Base-by-base conservation (phyloP, 1,140 invertebrate genomes). In the Calycopis cecrops region DNA sequence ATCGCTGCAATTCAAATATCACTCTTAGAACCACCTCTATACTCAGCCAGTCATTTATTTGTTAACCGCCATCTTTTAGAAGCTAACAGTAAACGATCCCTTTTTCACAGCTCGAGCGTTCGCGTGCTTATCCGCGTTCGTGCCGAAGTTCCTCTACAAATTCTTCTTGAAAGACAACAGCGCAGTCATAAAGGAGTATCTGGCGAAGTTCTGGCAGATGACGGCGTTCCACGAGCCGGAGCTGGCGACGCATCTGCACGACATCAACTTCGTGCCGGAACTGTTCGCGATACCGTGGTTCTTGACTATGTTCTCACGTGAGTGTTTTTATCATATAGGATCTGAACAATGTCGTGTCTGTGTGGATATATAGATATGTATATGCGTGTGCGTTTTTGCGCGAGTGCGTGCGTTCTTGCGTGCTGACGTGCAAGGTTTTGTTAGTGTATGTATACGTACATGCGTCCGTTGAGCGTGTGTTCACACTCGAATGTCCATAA, bases 211-310 rank as follows among this genome's bases (percentile, higher is more conserved):
- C 89, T 97, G 95, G 57, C 97, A 99, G 81, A 91, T 99, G 57
- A 94, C 98, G 48, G 93, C 97, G 56, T 99, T 98, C 81, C 96
- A 99, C 76, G 98, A 99, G 87, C 96, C 98, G 9, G 90, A 94
- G 52, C 87, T 99, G 42, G 95, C 95, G 0, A 97, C 95, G 82
- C 98, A 99, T 89, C 88, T 99, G 35, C 91, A 95, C 67, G 93
- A 93, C 6, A 99, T 99, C 65, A 95, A 94, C 69, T 99, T 99
- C 83, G 96, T 98, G 66, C 97, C 98, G 0, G 97, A 99, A 89
- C 88, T 99, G 1, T 99, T 99, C 89, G 97, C 98, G n/a, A 99
- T 99, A 81, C 98, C 98, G 0, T 99, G 98, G 98, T 99, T 99
- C 85, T 88, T 99, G 6, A 99, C 98, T 9, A 99, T 99, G 96